Evolutionary conservation across 2,113 vertebrate genomes (phyloP), one percentile per base, ranked within the genome.

Genomic region (Neolamprologus modestus): DNA sequence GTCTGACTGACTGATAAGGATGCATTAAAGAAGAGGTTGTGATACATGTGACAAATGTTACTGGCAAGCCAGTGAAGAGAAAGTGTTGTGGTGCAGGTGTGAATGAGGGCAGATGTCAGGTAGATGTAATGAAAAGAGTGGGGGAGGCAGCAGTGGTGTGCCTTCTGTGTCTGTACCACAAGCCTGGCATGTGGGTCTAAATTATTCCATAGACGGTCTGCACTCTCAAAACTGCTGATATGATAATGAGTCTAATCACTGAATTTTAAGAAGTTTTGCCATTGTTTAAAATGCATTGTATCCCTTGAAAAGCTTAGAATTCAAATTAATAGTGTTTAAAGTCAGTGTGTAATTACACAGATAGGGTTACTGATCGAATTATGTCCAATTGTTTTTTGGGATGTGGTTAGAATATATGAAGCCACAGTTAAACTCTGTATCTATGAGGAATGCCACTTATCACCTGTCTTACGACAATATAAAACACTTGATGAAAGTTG

Each of bases 211-310:
- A 95, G 95, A 96, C 85, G 93, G 95, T 96, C 89, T 79, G 61
- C 86, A 52, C 83, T 94, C 95, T 94, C 89, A 9, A 96, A 97
- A 95, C 92, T 94, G 96, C 96, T 96, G 97, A 96, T 97, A 95
- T 97, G 96, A 97, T 97, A 93, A 90, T 96, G 96, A 96, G 92
- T 97, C 97, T 97, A 97, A 98, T 97, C 96, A 95, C 96, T 97
- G 95, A 95, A 97, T 98, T 97, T 96, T 95, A 97, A 97, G 96
- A 96, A 94, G 97, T 97, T 97, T 97, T 91, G 90, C 96, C 96
- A 95, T 96, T 96, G 96, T 97, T 98, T 97, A 97, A 97, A 97
- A 98, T 97, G 97, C 97, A 97, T 96, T 96, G 97, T 96, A 96
- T 97, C 97, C 98, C 98, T 98, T 97, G 91, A 98, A 97, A 92